Evolutionary conservation across 2,888 invertebrate genomes (phyloP), one percentile per base, ranked within the genome.

Genomic region (Galeruca laticollis): DNA sequence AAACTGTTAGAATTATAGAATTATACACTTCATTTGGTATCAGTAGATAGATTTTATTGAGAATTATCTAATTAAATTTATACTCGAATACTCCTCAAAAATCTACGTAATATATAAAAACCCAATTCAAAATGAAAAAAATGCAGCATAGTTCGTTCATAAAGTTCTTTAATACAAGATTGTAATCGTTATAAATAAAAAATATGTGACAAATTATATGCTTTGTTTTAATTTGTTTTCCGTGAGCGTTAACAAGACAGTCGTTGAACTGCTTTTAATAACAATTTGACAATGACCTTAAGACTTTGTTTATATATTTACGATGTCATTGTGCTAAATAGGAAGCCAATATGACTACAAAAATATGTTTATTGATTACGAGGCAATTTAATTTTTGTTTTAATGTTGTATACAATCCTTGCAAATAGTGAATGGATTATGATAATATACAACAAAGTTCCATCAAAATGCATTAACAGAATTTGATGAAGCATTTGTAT

Each of bases 241-340:
- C 37, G 33, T 62, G 13, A 62, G 49, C 56, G 33, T 60, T 66
- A 11, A 49, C 21, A 49, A 9, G n/a, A 26, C 52, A 61, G 68
- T 70, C 70, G 64, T 68, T 63, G 68, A 72, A 70, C 72, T 61
- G 54, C 37, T 47, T 60, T 64, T 57, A 35, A 37, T 47, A 59
- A 37, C 43, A 33, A 47, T 37, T 63, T 70, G 70, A 60, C 57
- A 70, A 61, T 72, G 72, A 72, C 67, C 67, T 72, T 67, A 70
- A 49, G 11, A 64, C n/a, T 31, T 40, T 70, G 43, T 62, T 60
- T 69, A 54, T 15, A 37, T 51, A 54, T 33, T 40, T 43, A 35
- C 49, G 37, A 62, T 35, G 63, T 63, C 63, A 54, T 10, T 43
- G 56, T 54, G 2, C 63, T 63, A 31, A 56, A 56, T 56, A 56